Evolutionary conservation across 1,140 invertebrate species (phyloP).

Genomic region (Aricia agestis): DNA sequence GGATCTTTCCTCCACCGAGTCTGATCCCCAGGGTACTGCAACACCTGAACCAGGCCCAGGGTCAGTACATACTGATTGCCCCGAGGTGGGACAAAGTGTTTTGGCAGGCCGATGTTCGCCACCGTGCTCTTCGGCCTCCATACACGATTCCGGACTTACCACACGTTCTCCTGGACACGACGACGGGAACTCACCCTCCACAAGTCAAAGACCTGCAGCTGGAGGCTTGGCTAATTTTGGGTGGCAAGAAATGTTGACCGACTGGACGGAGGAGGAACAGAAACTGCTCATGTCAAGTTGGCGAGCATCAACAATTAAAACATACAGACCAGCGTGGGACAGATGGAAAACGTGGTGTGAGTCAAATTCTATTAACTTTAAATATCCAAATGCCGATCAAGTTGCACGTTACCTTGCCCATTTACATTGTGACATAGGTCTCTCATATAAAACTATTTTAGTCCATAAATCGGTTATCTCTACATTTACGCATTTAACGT

Average conservation of each 20-base stretch:
- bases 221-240: conserved; percentile 19
- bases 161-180: conserved; percentile 27
- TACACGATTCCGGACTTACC: conserved; percentile 27
- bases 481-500: conserved; percentile 23
- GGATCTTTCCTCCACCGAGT: conserved; percentile 49
- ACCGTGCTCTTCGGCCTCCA: conserved; percentile 27
- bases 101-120: conserved; percentile 33
- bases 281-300: conserved; percentile 18
- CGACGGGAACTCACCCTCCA: conserved; percentile 22
- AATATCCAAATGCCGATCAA: conserved; percentile 22
- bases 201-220: conserved; percentile 15
- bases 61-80: conserved; percentile 29
- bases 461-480: conserved; percentile 34
- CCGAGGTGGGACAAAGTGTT: conserved; percentile 39
- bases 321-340: conserved; percentile 18
- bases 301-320: conserved; percentile 16
- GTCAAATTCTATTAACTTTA: conserved; percentile 20
- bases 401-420: conserved; percentile 33
- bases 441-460: conserved; percentile 34
- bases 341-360: conserved; percentile 18
- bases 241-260: conserved; percentile 18
- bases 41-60: conserved; percentile 29
- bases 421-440: conserved; percentile 23
- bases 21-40: conserved; percentile 32
- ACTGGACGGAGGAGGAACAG: conserved; percentile 18